Base-by-base conservation (phyloP, 2,113 vertebrate genomes). In the Leptobrachium ailaonicum region DNA sequence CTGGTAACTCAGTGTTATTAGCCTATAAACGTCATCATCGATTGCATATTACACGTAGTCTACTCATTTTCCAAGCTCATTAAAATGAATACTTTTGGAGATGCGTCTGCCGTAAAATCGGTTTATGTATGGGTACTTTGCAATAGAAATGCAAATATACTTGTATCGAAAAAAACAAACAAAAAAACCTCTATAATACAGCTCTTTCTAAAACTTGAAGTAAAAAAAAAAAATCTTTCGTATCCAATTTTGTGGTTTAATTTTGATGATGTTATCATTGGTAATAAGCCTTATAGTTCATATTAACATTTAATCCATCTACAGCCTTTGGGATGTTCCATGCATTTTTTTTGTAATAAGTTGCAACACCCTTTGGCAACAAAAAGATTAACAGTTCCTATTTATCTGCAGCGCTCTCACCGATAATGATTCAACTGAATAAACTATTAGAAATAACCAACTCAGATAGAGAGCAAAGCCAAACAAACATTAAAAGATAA, bases 401-500 rank as follows among this genome's bases (percentile, higher is more conserved):
- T 80, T 80, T 74, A 80, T 80, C 71, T 80, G 62, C 56, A 41
- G 78, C 53, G 68, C 71, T 74, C 78, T 80, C n/a, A 74, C 71
- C 63, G 78, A 80, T 74, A 80, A 80, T 80, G 71, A 80, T 80
- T 74, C 71, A 80, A 60, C 71, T 80, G 71, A 80, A 80, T 80
- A 73, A 80, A 74, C 78, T 68, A 80, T 80, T 80, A 74, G 71
- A 80, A 72, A 68, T 74, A 80, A 74, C 63, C 71, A 74, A 62
- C 77, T 80, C 62, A 56, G 77, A 79, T 73, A 73, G 63, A 80
- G 71, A 67, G 78, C 50, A 80, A 73, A 74, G 63, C 47, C 78
- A 80, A 80, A 80, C 71, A 80, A 80, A 80, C 71, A 80, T 80
- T 74, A 80, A 80, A 80, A 74, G 78, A 80, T 80, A 80, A 68